Evolutionary conservation across 2,797 vertebrate genomes (phyloP).

Genomic region (Chromis chromis): DNA sequence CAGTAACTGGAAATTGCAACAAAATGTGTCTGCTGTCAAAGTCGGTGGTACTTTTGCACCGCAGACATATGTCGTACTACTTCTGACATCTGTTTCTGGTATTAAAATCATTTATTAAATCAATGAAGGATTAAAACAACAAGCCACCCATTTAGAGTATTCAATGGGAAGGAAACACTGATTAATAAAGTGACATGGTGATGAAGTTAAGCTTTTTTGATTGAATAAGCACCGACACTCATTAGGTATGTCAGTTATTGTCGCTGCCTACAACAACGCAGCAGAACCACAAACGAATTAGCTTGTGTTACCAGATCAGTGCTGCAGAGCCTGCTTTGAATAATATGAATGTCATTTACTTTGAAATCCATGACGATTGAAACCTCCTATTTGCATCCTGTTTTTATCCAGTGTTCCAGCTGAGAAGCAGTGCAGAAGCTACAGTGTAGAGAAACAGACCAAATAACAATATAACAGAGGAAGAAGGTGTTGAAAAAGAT

Average conservation of each 20-base stretch:
- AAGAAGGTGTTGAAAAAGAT: no score
- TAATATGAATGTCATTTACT: conserved; percentile 28
- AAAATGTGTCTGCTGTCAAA: neutral
- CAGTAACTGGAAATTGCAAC: neutral
- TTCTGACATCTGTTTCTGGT: neutral
- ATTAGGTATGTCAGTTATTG: neutral
- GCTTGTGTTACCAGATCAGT: conserved; percentile 4
- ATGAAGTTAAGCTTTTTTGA: neutral
- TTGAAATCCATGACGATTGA: conserved; percentile 6
- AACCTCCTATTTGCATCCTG: conserved; percentile 20
- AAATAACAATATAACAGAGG: neutral
- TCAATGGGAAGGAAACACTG: neutral
- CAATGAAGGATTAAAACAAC: neutral
- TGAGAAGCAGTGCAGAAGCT: neutral
- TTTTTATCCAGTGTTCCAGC: neutral
- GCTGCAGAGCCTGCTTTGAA: conserved; percentile 28
- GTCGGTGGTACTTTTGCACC: neutral
- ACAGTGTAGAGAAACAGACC: neutral
- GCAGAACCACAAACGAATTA: conserved; percentile 15
- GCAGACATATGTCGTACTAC: no score
- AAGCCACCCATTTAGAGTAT: neutral
- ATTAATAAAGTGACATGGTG: conserved; percentile 4
- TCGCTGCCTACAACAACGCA: neutral
- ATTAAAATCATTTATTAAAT: neutral
- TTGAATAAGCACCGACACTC: neutral